Evolutionary conservation across 2,797 vertebrate species (phyloP).

Genomic region (Botia almorhae): DNA sequence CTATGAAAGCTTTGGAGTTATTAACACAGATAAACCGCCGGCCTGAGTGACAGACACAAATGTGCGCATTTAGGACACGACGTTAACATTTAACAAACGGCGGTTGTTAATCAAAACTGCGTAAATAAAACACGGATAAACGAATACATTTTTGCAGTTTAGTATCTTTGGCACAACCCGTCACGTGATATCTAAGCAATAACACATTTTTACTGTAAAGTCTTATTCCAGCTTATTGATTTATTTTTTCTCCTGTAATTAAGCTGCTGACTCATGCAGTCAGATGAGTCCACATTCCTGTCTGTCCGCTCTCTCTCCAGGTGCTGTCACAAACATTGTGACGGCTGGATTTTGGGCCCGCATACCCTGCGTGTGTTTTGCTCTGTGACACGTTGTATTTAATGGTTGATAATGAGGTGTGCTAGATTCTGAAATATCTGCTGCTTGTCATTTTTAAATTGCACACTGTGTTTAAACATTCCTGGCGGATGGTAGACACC

Average conservation of each 20-base stretch:
- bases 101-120: too few species aligned
- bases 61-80: too few species aligned
- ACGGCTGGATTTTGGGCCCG: slow-evolving; percentile 13
- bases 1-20: background rate
- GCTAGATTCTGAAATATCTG: background rate
- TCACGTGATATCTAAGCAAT: too few species aligned
- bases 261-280: slow-evolving; percentile 41
- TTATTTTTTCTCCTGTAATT: slow-evolving; percentile 22
- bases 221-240: background rate
- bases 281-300: slow-evolving; percentile 8
- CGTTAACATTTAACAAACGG: too few species aligned
- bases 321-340: slow-evolving; percentile 29
- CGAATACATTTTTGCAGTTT: too few species aligned
- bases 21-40: too few species aligned
- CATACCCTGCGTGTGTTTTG: slow-evolving; percentile 1
- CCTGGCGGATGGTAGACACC: background rate
- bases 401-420: slow-evolving; percentile 23
- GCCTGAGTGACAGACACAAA: too few species aligned
- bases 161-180: too few species aligned
- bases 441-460: background rate
- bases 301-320: slow-evolving; percentile 18
- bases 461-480: background rate
- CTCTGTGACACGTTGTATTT: background rate
- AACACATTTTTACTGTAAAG: background rate
- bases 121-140: too few species aligned